phyloP scores from a whole-genome alignment of 92 coral and sea anemone species.

The Zoanthus gigantus region DNA sequence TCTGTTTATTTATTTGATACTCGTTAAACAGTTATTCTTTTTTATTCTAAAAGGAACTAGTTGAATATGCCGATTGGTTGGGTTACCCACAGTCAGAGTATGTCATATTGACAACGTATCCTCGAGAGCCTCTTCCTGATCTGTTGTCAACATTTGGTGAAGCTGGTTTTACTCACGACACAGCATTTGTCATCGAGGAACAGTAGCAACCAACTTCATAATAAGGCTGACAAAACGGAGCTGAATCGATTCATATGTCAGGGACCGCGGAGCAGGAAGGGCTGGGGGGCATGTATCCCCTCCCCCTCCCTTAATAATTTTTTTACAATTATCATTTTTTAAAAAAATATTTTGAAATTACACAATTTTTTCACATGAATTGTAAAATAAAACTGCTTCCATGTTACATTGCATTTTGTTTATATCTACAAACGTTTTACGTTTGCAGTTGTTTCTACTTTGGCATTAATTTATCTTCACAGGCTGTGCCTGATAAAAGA shows the following conservation, averaged over 20 bases:
- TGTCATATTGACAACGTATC: constrained; percentile 74
- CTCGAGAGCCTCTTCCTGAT: constrained; percentile 71
- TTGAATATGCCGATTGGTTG: constrained; percentile 69
- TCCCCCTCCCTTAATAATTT: too few species aligned
- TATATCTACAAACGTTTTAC: too few species aligned
- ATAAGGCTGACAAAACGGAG: background rate
- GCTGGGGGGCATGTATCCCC: too few species aligned
- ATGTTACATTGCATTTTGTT: too few species aligned
- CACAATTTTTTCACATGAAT: too few species aligned
- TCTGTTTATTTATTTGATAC: too few species aligned
- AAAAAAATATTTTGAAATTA: too few species aligned
- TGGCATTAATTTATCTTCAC: too few species aligned
- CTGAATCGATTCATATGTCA: background rate
- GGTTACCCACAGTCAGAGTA: constrained; percentile 72
- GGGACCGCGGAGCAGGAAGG: background rate
- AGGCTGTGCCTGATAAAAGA: too few species aligned
- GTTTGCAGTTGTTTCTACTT: too few species aligned
- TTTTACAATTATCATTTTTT: too few species aligned
- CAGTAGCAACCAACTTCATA: background rate
- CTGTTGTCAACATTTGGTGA: constrained; percentile 64
- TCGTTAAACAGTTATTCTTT: constrained; percentile 32
- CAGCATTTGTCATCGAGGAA: constrained; percentile 83
- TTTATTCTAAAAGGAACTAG: constrained; percentile 3
- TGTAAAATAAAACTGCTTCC: too few species aligned
- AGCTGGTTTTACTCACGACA: constrained; percentile 81